These are phyloP conservation scores for Molanna angustata DNA, from an alignment of 2,888 invertebrate genomes.

Conservation along the genomic window DNA sequence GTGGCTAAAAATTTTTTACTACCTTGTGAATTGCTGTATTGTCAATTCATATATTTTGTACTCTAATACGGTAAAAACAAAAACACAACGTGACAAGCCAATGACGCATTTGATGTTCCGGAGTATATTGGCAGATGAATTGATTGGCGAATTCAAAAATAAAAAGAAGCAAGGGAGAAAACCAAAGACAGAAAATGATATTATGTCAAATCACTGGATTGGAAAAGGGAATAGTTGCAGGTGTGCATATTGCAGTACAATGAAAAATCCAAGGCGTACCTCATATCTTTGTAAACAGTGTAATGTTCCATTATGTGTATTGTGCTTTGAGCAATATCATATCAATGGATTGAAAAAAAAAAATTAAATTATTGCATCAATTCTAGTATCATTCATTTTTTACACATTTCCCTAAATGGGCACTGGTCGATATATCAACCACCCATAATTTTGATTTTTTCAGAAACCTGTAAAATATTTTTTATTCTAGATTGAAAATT, in stretches of 20 bases:
- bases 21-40: neutral
- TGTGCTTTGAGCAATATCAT: constrained; percentile 3
- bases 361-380: constrained; percentile 2
- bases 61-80: neutral
- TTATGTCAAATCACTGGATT: constrained; percentile 1
- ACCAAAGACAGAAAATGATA: constrained; percentile 1
- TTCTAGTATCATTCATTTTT: too few relatives aligned
- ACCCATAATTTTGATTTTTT: too few relatives aligned
- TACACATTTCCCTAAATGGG: too few relatives aligned
- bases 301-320: constrained; percentile 3
- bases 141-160: constrained; percentile 1
- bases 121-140: constrained; percentile 1
- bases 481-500: too few relatives aligned
- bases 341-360: constrained; percentile 5
- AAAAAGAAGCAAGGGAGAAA: constrained; percentile 4
- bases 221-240: constrained; percentile 5
- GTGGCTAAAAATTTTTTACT: constrained; percentile 1
- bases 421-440: too few relatives aligned
- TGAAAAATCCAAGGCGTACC: constrained; percentile 3
- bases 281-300: constrained; percentile 2
- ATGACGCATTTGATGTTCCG: constrained; percentile 3
- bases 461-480: too few relatives aligned
- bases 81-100: constrained; percentile 4
- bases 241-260: constrained; percentile 5
- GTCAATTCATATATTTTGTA: neutral